phyloP scores from a whole-genome alignment of 1,140 invertebrate genomes.

The Dinothrombium tinctorium region DNA sequence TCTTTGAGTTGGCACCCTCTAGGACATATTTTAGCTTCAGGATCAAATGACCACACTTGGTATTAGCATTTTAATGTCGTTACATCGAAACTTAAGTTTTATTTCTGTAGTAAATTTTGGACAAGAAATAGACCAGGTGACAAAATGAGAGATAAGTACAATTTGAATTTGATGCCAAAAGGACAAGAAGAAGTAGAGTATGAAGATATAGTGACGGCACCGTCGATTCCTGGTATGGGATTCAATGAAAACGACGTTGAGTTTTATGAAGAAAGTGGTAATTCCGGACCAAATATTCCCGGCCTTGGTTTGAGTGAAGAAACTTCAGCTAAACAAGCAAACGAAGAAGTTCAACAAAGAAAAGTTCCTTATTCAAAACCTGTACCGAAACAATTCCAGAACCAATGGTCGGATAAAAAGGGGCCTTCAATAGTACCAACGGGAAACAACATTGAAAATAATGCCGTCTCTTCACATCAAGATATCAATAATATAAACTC shows the following conservation, averaged over 20 bases:
- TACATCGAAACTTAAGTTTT: constrained; percentile 1
- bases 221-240: constrained; percentile 73
- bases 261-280: constrained; percentile 23
- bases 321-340: constrained; percentile 35
- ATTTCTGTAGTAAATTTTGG: constrained; percentile 67
- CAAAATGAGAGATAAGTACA: constrained; percentile 82
- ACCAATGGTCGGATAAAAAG: constrained; percentile 52
- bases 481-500: no score
- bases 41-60: constrained; percentile 89
- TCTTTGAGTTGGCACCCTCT: constrained; percentile 95
- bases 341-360: constrained; percentile 15
- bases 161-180: constrained; percentile 68
- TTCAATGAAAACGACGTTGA: constrained; percentile 40
- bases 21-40: constrained; percentile 91
- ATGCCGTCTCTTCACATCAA: no score
- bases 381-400: constrained; percentile 82
- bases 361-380: constrained; percentile 70
- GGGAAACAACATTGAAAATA: no score
- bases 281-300: constrained; percentile 38
- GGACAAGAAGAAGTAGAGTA: constrained; percentile 36
- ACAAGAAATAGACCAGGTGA: constrained; percentile 94
- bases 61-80: constrained; percentile 12
- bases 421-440: no score
- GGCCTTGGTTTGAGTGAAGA: constrained; percentile 41
- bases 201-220: constrained; percentile 36